phyloP scores from a whole-genome alignment of 2,113 vertebrate species.

The Oryzias woworae region DNA sequence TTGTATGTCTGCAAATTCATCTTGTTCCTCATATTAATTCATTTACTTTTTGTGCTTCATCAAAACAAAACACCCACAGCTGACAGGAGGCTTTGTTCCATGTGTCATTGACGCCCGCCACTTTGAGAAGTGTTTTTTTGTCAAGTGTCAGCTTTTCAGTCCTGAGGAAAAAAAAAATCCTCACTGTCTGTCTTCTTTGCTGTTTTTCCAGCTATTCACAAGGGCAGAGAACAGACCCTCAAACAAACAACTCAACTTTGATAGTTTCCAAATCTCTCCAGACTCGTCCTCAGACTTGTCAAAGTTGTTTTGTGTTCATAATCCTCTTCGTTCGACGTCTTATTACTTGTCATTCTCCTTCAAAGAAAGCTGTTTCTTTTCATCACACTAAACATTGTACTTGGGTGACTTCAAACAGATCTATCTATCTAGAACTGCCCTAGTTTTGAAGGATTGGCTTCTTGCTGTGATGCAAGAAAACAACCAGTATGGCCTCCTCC shows the following conservation, averaged over 20 bases:
- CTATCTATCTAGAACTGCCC: constrained; percentile 29
- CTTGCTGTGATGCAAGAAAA: constrained; percentile 21
- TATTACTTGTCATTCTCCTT: constrained; percentile 38
- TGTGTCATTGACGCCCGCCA: constrained; percentile 35
- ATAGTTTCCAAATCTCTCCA: constrained; percentile 60
- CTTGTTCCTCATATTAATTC: constrained; percentile 34
- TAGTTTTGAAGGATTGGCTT: constrained; percentile 44
- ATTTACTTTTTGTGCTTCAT: constrained; percentile 30
- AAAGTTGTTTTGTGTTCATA: constrained; percentile 68
- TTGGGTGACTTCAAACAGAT: constrained; percentile 32
- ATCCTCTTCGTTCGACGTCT: constrained; percentile 62
- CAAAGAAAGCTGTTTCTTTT: constrained; percentile 53
- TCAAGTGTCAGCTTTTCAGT: constrained; percentile 61
- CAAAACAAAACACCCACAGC: constrained; percentile 31
- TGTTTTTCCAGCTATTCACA: constrained; percentile 33
- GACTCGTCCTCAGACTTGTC: constrained; percentile 72
- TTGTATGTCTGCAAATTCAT: constrained; percentile 17
- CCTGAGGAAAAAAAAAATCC: constrained; percentile 40
- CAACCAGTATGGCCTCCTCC: constrained; percentile 25
- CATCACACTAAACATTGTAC: constrained; percentile 39
- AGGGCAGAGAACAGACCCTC: constrained; percentile 30
- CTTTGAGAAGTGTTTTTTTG: constrained; percentile 52
- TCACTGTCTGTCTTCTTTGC: constrained; percentile 30
- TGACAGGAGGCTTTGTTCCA: constrained; percentile 33
- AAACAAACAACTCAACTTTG: constrained; percentile 61